Percentiles rank a stretch among this genome's conserved stretches.
Conservation (phyloP, 1,140 invertebrate species). For the Sitobion miscanthi region DNA sequence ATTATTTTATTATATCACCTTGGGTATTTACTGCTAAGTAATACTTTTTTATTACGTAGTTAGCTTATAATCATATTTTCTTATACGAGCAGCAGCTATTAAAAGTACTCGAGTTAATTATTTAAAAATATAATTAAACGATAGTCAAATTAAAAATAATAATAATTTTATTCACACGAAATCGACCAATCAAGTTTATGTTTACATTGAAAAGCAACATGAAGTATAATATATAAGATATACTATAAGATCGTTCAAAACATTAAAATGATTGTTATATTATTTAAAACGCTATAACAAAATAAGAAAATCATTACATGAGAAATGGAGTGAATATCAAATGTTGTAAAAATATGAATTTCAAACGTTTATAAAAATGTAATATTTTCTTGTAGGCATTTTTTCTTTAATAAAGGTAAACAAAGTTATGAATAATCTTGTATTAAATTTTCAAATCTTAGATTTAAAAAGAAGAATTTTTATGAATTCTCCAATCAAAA, state of each 20-base stretch:
- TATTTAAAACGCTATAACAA: neutral
- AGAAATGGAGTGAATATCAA: too few relatives aligned
- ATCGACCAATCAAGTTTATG: neutral
- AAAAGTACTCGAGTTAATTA: neutral
- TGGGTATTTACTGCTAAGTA: neutral
- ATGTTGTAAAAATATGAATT: too few relatives aligned
- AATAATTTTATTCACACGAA: neutral
- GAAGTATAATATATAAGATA: neutral
- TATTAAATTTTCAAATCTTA: too few relatives aligned
- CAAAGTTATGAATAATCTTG: too few relatives aligned
- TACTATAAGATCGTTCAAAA: neutral
- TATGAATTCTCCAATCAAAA: too few relatives aligned
- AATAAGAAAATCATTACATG: too few relatives aligned
- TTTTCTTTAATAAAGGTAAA: too few relatives aligned
- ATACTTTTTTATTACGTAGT: neutral
- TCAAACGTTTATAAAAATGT: too few relatives aligned
- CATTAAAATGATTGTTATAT: neutral
- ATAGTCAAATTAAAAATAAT: neutral
- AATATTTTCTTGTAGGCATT: too few relatives aligned
- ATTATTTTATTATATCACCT: conserved; percentile 29
- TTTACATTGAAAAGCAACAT: neutral
- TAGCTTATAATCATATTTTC: conserved; percentile 1
- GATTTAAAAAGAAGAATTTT: too few relatives aligned
- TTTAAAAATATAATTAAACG: neutral
- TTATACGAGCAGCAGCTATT: neutral